Base-by-base conservation (phyloP, 1,140 invertebrate species). In the Lordiphosa collinella region DNA sequence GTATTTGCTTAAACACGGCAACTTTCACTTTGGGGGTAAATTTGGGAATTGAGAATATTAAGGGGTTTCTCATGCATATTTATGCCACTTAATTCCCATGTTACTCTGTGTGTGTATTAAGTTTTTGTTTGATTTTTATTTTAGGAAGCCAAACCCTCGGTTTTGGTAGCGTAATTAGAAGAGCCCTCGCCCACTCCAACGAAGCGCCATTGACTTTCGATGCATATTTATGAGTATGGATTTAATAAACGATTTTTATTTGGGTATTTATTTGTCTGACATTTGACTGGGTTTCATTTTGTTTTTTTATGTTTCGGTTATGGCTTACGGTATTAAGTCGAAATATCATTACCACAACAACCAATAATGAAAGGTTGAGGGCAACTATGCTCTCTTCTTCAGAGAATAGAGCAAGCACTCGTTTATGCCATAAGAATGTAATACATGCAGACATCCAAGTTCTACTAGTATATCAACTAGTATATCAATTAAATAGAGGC, bases 171-270 rank as follows among this genome's bases (percentile, higher is more conserved):
- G 57, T 84, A 84, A 84, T 84, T 82, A 76, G 53, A 78, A 55
- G 56, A 44, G 44, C 41, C 22, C 41, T 18, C 4, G 11, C 14
- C 52, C 31, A 37, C 40, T 35, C 18, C 29, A 16, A 22, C 9
- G 37, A 18, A n/a, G 22, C 38, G 25, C 38, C 46, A 40, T 57
- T 40, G 37, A 59, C 38, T 56, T 63, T 37, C 16, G 40, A 84
- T 82, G 78, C 72, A 84, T 84, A 84, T 84, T 84, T 78, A 84
- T 84, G 78, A 84, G 78, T 84, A 84, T 84, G 69, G 78, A 84
- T 84, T 85, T 84, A 84, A 84, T 84, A 84, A 78, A 62, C 38
- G 34, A 54, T 65, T 53, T 38, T 56, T 56, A 64, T 50, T 63
- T 54, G 57, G 53, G 41, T 58, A 57, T 69, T 47, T 68, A 38